Base-by-base conservation (phyloP, 2,888 invertebrate genomes). In the Plutella xylostella region DNA sequence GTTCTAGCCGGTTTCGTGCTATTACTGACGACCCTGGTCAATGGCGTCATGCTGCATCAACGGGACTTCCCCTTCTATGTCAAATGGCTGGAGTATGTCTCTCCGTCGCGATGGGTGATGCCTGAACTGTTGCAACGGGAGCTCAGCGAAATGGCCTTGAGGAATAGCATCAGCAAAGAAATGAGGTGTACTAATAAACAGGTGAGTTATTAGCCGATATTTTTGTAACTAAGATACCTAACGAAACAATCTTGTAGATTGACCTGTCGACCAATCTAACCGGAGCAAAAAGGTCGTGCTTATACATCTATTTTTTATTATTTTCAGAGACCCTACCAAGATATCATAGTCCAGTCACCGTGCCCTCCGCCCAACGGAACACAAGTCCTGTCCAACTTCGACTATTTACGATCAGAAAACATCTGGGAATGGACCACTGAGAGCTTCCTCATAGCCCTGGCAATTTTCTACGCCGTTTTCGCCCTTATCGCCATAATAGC, bases 351-450 rank as follows among this genome's bases (percentile, higher is more conserved):
- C 21, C 92, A 93, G 65, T 88, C 91, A 33, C 88, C 92, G 14
- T 94, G 94, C 63, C 92, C 92, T 4, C 88, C 90, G 3, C 92
- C 92, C 1, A 92, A 94, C 63, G 93, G 93, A 31, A 89, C 90
- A 0, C 89, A 89, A 73, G 87, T 89, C 40, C 77, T 91, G 46
- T 77, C 85, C 45, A 82, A 78, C 63, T 77, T 60, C 61, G 77
- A 73, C 25, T 75, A 77, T 48, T 57, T 77, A 1, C 55, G 65
- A n/a, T 59, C 73, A 0, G 70, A 78, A 21, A 62, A 75, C 40
- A 54, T 79, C 5, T 86, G 85, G 86, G 77, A 87, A 39, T 71
- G 76, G 61, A 85, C 72, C 11, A 78, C 85, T 39, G 79, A 86
- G 45, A 85, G 86, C 45, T 87, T 89, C 48, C 79, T 88, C 2